phyloP scores from a whole-genome alignment of 2,113 vertebrate species.

The Poeciliopsis prolifica region DNA sequence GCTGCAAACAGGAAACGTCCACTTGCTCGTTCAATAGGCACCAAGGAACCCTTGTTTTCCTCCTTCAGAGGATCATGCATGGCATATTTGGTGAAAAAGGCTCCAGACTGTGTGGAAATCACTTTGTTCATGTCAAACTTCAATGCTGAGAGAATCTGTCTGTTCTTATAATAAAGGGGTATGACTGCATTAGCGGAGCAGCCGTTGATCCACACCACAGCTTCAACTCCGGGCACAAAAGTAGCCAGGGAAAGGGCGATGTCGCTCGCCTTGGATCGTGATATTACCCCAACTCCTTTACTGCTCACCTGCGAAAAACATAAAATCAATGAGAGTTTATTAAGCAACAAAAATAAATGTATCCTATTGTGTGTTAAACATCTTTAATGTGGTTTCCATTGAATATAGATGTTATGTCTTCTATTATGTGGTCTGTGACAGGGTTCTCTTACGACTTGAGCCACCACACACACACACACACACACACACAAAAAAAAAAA shows the following conservation, averaged over 20 bases:
- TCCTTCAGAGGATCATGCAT: conserved; percentile 10
- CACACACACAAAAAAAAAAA: too few relatives aligned
- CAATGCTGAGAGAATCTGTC: conserved; percentile 9
- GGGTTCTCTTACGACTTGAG: too few relatives aligned
- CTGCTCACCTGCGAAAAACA: conserved; percentile 21
- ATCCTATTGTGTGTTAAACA: too few relatives aligned
- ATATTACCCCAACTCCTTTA: conserved; percentile 29
- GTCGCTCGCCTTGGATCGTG: neutral
- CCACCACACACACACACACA: too few relatives aligned
- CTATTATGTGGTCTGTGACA: too few relatives aligned
- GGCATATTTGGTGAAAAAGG: neutral
- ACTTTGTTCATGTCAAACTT: neutral
- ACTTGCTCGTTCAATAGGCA: conserved; percentile 77
- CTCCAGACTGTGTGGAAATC: conserved; percentile 15
- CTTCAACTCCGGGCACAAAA: neutral
- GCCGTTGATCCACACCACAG: conserved; percentile 31
- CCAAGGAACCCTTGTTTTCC: conserved; percentile 59
- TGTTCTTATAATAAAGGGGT: conserved; percentile 9
- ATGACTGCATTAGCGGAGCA: neutral
- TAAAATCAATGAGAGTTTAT: neutral
- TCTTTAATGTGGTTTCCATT: too few relatives aligned
- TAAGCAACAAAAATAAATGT: too few relatives aligned
- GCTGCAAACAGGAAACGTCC: conserved; percentile 78
- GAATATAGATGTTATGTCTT: too few relatives aligned
- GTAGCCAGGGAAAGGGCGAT: conserved; percentile 20